These are phyloP conservation scores for Malacoctenus gilli DNA, from an alignment of 2,797 vertebrate genomes.

Conservation along the genomic window DNA sequence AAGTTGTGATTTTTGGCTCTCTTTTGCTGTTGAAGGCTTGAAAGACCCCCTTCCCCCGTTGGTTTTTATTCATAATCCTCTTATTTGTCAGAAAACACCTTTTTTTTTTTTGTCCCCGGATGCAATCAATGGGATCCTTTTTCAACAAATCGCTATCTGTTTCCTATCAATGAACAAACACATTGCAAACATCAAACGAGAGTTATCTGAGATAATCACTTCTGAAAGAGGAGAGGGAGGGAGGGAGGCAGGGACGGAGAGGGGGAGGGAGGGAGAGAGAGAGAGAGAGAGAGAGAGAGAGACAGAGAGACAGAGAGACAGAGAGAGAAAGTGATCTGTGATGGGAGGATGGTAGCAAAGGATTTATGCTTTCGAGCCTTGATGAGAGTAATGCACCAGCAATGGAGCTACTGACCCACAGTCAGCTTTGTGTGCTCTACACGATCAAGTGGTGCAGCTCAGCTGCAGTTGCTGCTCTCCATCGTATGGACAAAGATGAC, in stretches of 20 bases:
- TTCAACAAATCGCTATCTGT: neutral
- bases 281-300: conserved; percentile 40
- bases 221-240: conserved; percentile 19
- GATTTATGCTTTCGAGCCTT: conserved; percentile 49
- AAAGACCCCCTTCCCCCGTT: neutral
- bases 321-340: conserved; percentile 53
- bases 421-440: conserved; percentile 22
- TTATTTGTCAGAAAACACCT: no score
- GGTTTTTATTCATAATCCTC: neutral
- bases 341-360: conserved; percentile 35
- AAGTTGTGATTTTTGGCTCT: no score
- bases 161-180: conserved; percentile 12
- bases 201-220: conserved; percentile 25
- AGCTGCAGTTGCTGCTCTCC: conserved; percentile 5
- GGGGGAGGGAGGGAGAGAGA: conserved; percentile 6
- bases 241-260: conserved; percentile 11
- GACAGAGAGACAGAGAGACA: conserved; percentile 18
- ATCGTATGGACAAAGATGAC: no score
- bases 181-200: conserved; percentile 20
- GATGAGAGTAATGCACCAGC: conserved; percentile 55
- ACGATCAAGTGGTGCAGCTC: conserved; percentile 4
- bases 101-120: neutral
- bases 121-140: conserved; percentile 18
- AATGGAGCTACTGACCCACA: conserved; percentile 30
- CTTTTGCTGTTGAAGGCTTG: neutral